Evolutionary conservation across 2,888 invertebrate species (phyloP).

Genomic region (Anorthoa munda): DNA sequence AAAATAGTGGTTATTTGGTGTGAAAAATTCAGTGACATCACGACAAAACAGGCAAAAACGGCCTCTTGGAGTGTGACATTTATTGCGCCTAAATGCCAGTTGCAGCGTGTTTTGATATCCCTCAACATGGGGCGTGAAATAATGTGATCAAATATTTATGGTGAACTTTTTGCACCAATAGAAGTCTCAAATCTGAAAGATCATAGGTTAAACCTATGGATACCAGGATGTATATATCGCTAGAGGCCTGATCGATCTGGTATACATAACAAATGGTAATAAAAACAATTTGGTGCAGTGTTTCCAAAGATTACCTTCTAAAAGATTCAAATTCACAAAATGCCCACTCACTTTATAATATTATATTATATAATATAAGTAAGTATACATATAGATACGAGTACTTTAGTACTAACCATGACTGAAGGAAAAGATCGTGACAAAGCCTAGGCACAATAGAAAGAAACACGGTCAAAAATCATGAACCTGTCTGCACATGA

Average conservation of each 20-base stretch:
- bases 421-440: not conserved
- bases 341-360: no score
- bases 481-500: not conserved
- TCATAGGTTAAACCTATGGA: no score
- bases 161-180: not conserved
- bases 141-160: not conserved
- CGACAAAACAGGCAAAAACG: not conserved
- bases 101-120: not conserved
- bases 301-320: no score
- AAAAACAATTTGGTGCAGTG: no score
- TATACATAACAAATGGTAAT: no score
- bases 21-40: not conserved
- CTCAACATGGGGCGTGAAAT: not conserved
- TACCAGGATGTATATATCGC: no score
- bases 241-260: no score
- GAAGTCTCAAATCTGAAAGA: not conserved
- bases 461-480: no score
- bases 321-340: no score
- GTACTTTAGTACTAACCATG: no score
- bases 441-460: not conserved
- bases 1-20: not conserved
- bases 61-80: not conserved
- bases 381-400: no score
- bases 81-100: not conserved
- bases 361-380: no score